Evolutionary conservation across 2,888 invertebrate genomes (phyloP).

Genomic region (Brassicogethes aeneus): DNA sequence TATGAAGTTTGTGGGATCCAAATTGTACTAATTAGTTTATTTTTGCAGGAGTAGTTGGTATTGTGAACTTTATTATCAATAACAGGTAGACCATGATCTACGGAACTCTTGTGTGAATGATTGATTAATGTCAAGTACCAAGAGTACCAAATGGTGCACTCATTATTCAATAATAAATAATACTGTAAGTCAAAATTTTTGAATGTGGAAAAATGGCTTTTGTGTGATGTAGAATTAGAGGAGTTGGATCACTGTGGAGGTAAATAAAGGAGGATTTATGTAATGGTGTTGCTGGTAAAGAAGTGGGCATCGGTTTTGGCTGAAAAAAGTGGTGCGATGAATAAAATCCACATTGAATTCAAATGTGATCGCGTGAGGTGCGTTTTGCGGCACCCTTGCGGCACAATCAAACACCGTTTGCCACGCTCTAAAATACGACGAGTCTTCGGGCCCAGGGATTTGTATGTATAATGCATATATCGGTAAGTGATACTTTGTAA

Average conservation of each 20-base stretch:
- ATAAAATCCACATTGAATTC: constrained; percentile 33
- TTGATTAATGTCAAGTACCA: no score
- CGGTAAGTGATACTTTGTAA: constrained; percentile 29
- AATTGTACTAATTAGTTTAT: no score
- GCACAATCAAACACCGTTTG: constrained; percentile 32
- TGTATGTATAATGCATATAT: constrained; percentile 27
- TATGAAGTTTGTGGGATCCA: no score
- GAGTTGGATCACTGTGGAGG: background rate
- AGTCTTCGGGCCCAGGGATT: constrained; percentile 17
- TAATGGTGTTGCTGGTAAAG: constrained; percentile 4
- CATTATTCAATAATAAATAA: no score
- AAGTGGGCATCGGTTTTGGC: constrained; percentile 7
- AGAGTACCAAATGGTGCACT: no score
- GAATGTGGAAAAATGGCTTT: no score
- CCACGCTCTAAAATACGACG: constrained; percentile 26
- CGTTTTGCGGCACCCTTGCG: constrained; percentile 34
- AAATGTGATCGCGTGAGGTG: constrained; percentile 35
- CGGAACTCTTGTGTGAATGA: no score
- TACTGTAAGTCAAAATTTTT: no score
- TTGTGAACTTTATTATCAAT: no score
- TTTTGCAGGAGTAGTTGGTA: no score
- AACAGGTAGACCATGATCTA: no score
- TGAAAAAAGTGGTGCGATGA: constrained; percentile 15
- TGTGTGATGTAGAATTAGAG: no score
- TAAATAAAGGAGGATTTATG: background rate